Percentiles rank a stretch among this genome's conserved stretches.
phyloP scores from a whole-genome alignment of 2,888 invertebrate species.

The Sphaeridia pumilis region DNA sequence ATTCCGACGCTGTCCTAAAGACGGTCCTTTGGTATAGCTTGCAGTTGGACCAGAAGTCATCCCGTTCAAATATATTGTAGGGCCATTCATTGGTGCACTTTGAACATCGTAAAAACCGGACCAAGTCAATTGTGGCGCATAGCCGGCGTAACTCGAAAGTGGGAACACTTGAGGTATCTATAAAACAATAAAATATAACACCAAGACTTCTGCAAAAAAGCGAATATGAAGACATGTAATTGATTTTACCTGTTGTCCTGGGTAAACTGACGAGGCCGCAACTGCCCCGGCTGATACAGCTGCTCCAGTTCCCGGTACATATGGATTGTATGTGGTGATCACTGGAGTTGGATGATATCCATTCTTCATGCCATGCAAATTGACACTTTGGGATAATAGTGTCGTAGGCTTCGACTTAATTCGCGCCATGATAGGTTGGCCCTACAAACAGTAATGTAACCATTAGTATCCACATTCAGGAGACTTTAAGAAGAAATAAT shows the following conservation, averaged over 20 bases:
- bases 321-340: slow-evolving; percentile 24
- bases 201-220: too few relatives aligned
- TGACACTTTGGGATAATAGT: slow-evolving; percentile 36
- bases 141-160: slow-evolving; percentile 33
- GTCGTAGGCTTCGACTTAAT: slow-evolving; percentile 76
- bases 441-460: slow-evolving; percentile 43
- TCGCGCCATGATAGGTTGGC: slow-evolving; percentile 74
- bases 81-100: slow-evolving; percentile 42
- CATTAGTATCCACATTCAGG: background rate
- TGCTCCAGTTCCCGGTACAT: slow-evolving; percentile 31
- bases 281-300: slow-evolving; percentile 43
- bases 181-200: background rate
- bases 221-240: too few relatives aligned
- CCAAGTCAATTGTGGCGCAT: slow-evolving; percentile 29
- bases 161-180: slow-evolving; percentile 36
- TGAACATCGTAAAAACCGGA: slow-evolving; percentile 16
- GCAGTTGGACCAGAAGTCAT: too few relatives aligned
- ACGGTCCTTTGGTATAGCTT: slow-evolving; percentile 41
- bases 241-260: slow-evolving; percentile 32
- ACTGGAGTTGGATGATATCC: slow-evolving; percentile 50
- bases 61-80: slow-evolving; percentile 61
- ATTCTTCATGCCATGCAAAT: slow-evolving; percentile 47
- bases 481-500: too few relatives aligned
- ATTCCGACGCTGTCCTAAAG: slow-evolving; percentile 27
- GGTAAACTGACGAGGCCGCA: slow-evolving; percentile 45